Conservation (phyloP, 2,888 invertebrate species). For the Apamea anceps region DNA sequence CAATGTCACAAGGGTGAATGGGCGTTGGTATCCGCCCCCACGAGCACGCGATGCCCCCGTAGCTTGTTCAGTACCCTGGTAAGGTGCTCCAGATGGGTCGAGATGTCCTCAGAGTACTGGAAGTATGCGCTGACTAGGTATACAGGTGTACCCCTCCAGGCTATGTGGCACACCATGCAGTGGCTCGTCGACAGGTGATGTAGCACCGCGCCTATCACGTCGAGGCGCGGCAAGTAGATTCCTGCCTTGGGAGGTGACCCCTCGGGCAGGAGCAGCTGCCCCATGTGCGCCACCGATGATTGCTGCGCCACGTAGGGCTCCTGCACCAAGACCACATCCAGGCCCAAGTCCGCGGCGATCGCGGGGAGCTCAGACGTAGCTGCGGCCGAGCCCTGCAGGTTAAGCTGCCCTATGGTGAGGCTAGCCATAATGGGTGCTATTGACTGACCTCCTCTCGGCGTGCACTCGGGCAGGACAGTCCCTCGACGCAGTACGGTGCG, state of each 20-base stretch:
- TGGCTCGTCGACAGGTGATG: conserved; percentile 48
- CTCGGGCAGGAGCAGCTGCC: no score
- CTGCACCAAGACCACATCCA: conserved; percentile 44
- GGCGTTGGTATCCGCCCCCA: conserved; percentile 64
- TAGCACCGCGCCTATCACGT: conserved; percentile 19
- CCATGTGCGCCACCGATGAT: accelerated
- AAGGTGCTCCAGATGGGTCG: conserved; percentile 32
- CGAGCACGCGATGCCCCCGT: conserved; percentile 14
- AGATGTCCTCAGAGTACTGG: conserved; percentile 24
- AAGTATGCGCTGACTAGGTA: not conserved
- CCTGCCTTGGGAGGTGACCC: no score
- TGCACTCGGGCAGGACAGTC: conserved; percentile 54
- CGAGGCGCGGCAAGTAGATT: no score
- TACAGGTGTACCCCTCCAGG: accelerated
- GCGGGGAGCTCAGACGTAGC: conserved; percentile 58
- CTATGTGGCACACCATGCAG: conserved; percentile 45
- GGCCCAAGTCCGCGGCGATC: conserved; percentile 27
- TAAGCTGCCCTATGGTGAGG: conserved; percentile 52
- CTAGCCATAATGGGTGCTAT: conserved; percentile 41
- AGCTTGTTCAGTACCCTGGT: conserved; percentile 39
- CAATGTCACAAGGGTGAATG: conserved; percentile 56
- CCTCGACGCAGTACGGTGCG: conserved; percentile 49
- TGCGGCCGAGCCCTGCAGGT: conserved; percentile 48
- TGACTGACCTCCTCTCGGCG: conserved; percentile 45
- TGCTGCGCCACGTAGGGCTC: no score